These are phyloP conservation scores for Enteromius anoplus DNA, from an alignment of 2,797 vertebrate species.

Conservation along the genomic window DNA sequence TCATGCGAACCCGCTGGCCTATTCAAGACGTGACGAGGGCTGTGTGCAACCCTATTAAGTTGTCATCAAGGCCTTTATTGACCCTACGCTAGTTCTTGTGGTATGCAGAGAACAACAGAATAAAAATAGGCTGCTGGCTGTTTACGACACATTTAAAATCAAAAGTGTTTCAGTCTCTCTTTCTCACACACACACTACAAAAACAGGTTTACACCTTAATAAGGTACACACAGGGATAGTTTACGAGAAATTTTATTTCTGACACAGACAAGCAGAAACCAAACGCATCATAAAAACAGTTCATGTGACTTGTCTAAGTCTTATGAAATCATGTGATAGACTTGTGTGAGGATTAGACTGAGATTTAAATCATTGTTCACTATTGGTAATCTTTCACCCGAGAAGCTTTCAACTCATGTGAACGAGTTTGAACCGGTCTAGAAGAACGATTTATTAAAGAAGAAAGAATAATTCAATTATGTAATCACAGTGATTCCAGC, in stretches of 20 bases:
- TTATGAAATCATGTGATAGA: not conserved
- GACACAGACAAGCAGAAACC: not conserved
- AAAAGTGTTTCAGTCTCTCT: slow-evolving; percentile 18
- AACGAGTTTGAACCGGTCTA: not conserved
- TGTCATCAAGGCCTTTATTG: slow-evolving; percentile 35
- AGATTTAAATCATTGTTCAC: not conserved
- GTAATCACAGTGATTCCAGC: not conserved
- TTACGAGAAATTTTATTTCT: not conserved
- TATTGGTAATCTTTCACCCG: not conserved
- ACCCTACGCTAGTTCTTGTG: slow-evolving; percentile 13
- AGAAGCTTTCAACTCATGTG: not conserved
- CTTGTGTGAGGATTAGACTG: not conserved
- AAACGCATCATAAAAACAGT: not conserved
- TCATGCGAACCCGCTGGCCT: slow-evolving; percentile 26
- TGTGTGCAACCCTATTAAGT: slow-evolving; percentile 25
- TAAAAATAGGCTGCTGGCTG: slow-evolving; percentile 28
- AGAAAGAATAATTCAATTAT: not conserved
- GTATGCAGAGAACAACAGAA: slow-evolving; percentile 30
- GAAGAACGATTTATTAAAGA: not conserved
- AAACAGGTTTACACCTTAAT: no score
- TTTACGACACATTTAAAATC: slow-evolving; percentile 52
- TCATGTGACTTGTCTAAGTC: not conserved
- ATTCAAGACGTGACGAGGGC: slow-evolving; percentile 15
- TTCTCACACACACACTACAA: not conserved
- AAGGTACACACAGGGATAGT: not conserved